phyloP scores from a whole-genome alignment of 2,113 vertebrate species.

The Colinus virginianus region DNA sequence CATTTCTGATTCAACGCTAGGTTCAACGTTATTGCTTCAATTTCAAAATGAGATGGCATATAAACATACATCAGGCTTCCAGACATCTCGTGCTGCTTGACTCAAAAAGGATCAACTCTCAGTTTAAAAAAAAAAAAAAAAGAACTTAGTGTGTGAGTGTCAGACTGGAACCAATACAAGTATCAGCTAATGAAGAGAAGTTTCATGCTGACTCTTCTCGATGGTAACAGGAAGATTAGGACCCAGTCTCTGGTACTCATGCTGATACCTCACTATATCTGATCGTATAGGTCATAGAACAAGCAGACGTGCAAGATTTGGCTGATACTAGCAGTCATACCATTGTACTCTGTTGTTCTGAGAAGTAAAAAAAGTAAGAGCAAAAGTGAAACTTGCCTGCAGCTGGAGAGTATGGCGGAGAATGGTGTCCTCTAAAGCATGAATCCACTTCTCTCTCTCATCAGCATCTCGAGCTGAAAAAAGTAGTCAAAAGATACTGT shows the following conservation, averaged over 20 bases:
- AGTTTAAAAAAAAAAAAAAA: neutral
- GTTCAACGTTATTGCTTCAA: neutral
- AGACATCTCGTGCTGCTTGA: neutral
- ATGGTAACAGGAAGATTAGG: neutral
- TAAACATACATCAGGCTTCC: neutral
- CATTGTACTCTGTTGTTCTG: neutral
- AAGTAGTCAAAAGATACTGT: neutral
- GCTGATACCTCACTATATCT: neutral
- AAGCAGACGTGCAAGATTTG: neutral
- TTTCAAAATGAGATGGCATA: neutral
- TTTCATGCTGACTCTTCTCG: neutral
- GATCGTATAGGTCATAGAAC: neutral
- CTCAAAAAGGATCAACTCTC: neutral
- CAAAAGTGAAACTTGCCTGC: conserved; percentile 80
- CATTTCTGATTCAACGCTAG: neutral
- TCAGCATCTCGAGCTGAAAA: conserved; percentile 96
- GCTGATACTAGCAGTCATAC: neutral
- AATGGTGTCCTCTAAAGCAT: conserved; percentile 98
- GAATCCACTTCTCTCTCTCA: conserved; percentile 99
- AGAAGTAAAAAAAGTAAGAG: neutral
- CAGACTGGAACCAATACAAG: neutral
- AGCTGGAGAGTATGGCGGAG: conserved; percentile 96
- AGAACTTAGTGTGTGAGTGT: neutral
- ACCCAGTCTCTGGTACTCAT: neutral
- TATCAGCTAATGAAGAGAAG: neutral